A percentile compares a stretch with the other conserved stretches of the same genome.
These are phyloP conservation scores for Myopa testacea DNA, from an alignment of 2,888 invertebrate genomes.

Conservation along the genomic window DNA sequence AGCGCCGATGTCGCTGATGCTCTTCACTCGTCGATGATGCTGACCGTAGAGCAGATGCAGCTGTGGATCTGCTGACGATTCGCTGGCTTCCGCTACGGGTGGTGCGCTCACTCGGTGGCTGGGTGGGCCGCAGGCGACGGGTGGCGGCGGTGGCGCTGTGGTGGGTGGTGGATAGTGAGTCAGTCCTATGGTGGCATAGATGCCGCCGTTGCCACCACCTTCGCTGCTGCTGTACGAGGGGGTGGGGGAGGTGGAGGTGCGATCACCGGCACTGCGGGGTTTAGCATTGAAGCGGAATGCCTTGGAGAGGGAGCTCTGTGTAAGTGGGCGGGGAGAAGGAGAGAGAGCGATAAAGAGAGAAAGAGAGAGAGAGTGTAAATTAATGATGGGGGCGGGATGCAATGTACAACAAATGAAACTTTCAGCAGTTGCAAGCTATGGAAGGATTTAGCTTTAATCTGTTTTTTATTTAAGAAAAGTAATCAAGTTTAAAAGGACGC, in stretches of 20 bases:
- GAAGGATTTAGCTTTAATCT: no score
- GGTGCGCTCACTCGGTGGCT: constrained; percentile 67
- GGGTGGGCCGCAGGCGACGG: constrained; percentile 56
- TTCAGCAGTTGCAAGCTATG: no score
- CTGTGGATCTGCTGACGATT: constrained; percentile 55
- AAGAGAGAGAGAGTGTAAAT: not conserved
- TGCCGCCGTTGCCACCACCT: constrained; percentile 67
- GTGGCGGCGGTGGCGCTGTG: constrained; percentile 65
- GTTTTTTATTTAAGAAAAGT: no score
- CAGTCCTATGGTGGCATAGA: constrained; percentile 67
- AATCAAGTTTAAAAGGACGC: not conserved
- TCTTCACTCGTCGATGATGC: constrained; percentile 38
- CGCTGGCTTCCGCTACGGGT: constrained; percentile 55
- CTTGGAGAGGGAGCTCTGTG: constrained; percentile 68
- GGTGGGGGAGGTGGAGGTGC: constrained; percentile 68
- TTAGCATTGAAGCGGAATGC: constrained; percentile 68
- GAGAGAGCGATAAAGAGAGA: not conserved
- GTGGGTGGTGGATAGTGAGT: constrained; percentile 63
- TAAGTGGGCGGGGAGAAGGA: not conserved
- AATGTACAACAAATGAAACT: no score
- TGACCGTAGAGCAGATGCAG: constrained; percentile 60
- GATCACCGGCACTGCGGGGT: constrained; percentile 62
- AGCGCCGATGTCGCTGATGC: constrained; percentile 42
- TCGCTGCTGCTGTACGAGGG: constrained; percentile 69
- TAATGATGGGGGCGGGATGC: not conserved